These are phyloP conservation scores for Empis livida DNA, from an alignment of 2,888 invertebrate species.

Conservation along the genomic window DNA sequence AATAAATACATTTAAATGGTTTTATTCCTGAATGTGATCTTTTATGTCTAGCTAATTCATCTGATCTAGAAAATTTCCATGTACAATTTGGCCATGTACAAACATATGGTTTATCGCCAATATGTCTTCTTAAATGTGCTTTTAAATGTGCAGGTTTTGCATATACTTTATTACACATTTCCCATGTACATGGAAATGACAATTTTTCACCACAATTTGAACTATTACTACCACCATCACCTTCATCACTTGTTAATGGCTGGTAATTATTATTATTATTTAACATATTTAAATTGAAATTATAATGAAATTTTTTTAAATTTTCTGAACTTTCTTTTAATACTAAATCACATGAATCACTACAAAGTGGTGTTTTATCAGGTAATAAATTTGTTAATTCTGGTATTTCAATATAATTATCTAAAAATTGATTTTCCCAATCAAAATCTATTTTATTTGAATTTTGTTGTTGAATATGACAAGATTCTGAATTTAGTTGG, in stretches of 20 bases:
- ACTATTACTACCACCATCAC: not conserved
- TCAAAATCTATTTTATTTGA: slow-evolving; percentile 17
- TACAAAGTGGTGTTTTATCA: slow-evolving; percentile 43
- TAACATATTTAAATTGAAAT: not conserved
- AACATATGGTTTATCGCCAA: slow-evolving; percentile 63
- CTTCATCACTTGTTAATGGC: not conserved
- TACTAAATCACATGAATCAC: slow-evolving; percentile 41
- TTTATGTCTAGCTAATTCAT: slow-evolving; percentile 83
- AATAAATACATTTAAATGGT: slow-evolving; percentile 80
- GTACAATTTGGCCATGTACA: slow-evolving; percentile 70
- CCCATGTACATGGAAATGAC: slow-evolving; percentile 55
- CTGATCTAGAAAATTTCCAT: slow-evolving; percentile 90
- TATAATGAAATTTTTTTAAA: slow-evolving; percentile 19
- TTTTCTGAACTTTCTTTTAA: slow-evolving; percentile 36
- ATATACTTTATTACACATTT: slow-evolving; percentile 65
- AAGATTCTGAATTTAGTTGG: not conserved
- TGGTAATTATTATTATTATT: not conserved
- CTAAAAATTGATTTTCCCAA: slow-evolving; percentile 31
- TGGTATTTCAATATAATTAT: slow-evolving; percentile 31
- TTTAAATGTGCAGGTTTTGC: slow-evolving; percentile 84
- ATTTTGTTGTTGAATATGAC: not conserved
- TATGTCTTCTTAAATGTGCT: slow-evolving; percentile 72
- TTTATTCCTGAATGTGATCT: slow-evolving; percentile 93
- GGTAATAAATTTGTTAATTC: slow-evolving; percentile 33
- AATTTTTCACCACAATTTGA: slow-evolving; percentile 28